Conservation (phyloP, 2,888 invertebrate genomes). For the Anaspis maculata region DNA sequence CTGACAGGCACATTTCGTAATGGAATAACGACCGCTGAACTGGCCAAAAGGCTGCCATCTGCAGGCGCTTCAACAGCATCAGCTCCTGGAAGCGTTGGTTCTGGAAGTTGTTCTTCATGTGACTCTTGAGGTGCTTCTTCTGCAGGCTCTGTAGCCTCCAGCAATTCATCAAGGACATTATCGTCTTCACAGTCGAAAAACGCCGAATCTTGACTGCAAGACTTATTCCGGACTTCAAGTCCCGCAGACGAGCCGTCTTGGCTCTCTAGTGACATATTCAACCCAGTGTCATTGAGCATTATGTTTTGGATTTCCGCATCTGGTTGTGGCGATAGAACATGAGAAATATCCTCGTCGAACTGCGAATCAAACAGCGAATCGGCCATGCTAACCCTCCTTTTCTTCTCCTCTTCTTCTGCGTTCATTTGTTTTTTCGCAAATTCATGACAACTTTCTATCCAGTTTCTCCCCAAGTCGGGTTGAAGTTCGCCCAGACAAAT, state of each 20-base stretch:
- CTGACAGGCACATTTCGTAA: not conserved
- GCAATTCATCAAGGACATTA: too few relatives aligned
- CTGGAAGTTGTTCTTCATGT: not conserved
- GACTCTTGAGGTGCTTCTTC: too few relatives aligned
- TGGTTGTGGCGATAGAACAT: too few relatives aligned
- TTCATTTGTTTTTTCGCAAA: slow-evolving; percentile 4
- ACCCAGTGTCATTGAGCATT: not conserved
- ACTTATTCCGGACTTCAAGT: slow-evolving; percentile 8
- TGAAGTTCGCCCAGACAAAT: too few relatives aligned
- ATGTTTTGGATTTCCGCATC: not conserved
- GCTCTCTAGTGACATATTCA: not conserved
- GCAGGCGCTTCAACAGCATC: not conserved
- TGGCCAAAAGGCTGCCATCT: not conserved
- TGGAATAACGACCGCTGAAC: not conserved
- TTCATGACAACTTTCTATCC: too few relatives aligned
- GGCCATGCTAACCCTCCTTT: slow-evolving; percentile 5
- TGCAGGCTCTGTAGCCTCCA: too few relatives aligned
- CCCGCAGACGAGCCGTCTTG: not conserved
- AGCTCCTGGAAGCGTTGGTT: not conserved
- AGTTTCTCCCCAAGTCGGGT: too few relatives aligned
- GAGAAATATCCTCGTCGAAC: not conserved
- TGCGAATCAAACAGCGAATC: slow-evolving; percentile 8
- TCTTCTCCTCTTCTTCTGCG: slow-evolving; percentile 2
- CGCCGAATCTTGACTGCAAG: slow-evolving; percentile 12
- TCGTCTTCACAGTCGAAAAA: slow-evolving; percentile 5